Evolutionary conservation across 2,113 vertebrate genomes (phyloP).

Genomic region (Entomyzon cyanotis): DNA sequence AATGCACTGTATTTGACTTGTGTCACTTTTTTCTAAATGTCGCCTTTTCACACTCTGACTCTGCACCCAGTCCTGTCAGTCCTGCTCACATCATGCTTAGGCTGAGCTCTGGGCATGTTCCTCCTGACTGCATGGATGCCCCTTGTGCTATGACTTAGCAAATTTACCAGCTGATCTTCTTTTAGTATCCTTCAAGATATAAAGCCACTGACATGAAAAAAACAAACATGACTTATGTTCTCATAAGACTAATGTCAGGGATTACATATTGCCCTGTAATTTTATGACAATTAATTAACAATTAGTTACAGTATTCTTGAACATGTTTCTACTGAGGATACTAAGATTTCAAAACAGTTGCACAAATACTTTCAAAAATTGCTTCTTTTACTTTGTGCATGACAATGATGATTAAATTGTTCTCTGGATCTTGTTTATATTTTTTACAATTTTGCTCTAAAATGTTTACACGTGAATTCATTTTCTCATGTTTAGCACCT

Average conservation of each 20-base stretch:
- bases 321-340: not conserved
- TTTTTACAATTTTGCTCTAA: not conserved
- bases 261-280: not conserved
- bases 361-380: not conserved
- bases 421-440: not conserved
- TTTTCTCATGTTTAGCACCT: not conserved
- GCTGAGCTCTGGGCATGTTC: not conserved
- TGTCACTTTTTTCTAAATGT: not conserved
- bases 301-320: not conserved
- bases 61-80: not conserved
- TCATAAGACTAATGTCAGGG: not conserved
- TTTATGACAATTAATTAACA: not conserved
- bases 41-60: not conserved
- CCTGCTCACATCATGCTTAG: not conserved
- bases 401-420: accelerated
- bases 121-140: not conserved
- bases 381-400: not conserved
- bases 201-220: not conserved
- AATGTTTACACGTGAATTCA: not conserved
- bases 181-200: not conserved
- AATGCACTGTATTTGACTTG: not conserved
- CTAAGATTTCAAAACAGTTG: not conserved
- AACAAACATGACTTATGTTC: not conserved
- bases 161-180: not conserved
- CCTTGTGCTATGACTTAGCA: not conserved